Percentiles rank a stretch among this genome's conserved stretches.
Evolutionary conservation across 2,888 invertebrate species (phyloP).

Genomic region (Mongoloraphidia duomilia): DNA sequence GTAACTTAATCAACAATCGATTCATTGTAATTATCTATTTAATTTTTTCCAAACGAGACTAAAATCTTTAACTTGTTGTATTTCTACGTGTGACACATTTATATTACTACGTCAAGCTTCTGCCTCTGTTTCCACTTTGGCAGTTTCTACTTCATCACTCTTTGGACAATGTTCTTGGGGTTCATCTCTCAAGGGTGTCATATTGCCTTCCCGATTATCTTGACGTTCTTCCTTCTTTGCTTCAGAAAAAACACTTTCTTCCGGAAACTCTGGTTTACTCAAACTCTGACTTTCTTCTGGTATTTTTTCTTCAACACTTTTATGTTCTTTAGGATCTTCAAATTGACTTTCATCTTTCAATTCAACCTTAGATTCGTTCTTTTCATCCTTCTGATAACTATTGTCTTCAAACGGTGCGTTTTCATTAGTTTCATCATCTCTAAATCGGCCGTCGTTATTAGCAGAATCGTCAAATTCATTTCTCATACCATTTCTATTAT

Average conservation of each 20-base stretch:
- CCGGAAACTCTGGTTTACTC: slow-evolving; percentile 13
- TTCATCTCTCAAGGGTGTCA: slow-evolving; percentile 22
- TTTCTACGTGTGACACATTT: too few relatives aligned
- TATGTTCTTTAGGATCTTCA: slow-evolving; percentile 1
- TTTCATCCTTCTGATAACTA: slow-evolving; percentile 4
- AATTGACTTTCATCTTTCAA: slow-evolving; percentile 1
- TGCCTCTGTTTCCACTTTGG: too few relatives aligned
- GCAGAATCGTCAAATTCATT: not conserved
- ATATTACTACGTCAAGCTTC: too few relatives aligned
- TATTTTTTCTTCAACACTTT: not conserved
- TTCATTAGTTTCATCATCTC: not conserved
- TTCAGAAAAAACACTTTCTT: slow-evolving; percentile 8
- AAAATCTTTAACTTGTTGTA: too few relatives aligned
- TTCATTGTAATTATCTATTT: too few relatives aligned
- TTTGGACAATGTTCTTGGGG: slow-evolving; percentile 4
- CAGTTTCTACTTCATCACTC: too few relatives aligned
- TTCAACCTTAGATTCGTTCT: not conserved
- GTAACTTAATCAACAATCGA: too few relatives aligned
- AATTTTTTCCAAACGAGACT: too few relatives aligned
- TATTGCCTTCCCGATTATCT: slow-evolving; percentile 13
- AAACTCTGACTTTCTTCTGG: slow-evolving; percentile 7
- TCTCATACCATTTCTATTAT: not conserved
- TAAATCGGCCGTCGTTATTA: not conserved
- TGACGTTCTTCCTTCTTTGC: not conserved
- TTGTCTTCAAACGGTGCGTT: slow-evolving; percentile 6